These are phyloP conservation scores for Ivindomyrus marchei DNA, from an alignment of 2,113 vertebrate species.

Conservation along the genomic window DNA sequence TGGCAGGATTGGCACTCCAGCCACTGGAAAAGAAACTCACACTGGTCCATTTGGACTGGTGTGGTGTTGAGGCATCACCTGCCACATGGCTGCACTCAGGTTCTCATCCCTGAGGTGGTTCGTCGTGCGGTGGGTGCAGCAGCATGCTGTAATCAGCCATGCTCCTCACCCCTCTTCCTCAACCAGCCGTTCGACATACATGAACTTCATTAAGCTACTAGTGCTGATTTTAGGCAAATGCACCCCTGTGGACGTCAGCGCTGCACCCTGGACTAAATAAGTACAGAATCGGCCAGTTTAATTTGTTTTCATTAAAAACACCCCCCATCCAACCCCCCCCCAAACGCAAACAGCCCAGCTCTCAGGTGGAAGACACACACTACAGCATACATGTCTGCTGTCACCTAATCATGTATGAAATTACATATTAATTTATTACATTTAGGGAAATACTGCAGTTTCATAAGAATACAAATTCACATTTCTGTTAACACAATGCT, in stretches of 20 bases:
- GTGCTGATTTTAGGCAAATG: neutral
- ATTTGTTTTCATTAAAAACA: neutral
- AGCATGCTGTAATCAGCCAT: rapidly evolving
- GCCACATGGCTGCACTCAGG: no score
- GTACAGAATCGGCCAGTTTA: neutral
- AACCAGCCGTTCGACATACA: neutral
- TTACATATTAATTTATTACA: neutral
- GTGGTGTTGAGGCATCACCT: no score
- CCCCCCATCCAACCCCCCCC: neutral
- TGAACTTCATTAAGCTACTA: neutral
- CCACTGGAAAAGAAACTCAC: no score
- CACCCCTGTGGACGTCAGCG: neutral
- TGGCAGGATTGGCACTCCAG: no score
- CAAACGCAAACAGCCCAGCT: neutral
- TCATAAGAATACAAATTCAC: neutral
- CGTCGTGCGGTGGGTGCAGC: rapidly evolving
- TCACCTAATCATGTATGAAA: neutral
- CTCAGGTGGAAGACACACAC: neutral
- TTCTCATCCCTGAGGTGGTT: no score
- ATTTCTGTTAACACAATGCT: neutral
- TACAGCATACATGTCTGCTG: neutral
- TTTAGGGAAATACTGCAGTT: neutral
- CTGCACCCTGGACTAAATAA: neutral
- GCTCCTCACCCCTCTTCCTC: neutral
- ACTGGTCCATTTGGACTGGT: no score